Conservation (phyloP, 2,888 invertebrate species). For the Watsonalla cultraria region DNA sequence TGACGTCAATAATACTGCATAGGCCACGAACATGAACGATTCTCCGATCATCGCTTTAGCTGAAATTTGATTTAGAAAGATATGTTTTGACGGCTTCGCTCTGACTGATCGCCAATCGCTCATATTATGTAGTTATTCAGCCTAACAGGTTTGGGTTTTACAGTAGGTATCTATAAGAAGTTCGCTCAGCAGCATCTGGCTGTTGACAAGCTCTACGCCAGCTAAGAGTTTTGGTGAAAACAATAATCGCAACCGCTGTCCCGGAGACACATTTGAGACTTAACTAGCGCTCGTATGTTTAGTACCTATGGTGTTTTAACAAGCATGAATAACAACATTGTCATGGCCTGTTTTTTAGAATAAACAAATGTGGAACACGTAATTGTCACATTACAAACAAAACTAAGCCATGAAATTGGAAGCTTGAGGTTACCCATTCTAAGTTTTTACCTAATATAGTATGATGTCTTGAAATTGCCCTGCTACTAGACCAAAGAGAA, state of each 20-base stretch:
- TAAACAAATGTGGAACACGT: too few relatives aligned
- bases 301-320: constrained; percentile 1
- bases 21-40: too few relatives aligned
- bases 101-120: not conserved
- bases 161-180: not conserved
- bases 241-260: not conserved
- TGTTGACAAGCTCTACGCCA: not conserved
- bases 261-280: not conserved
- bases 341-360: not conserved
- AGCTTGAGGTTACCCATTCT: too few relatives aligned
- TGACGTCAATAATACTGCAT: too few relatives aligned
- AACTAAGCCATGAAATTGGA: too few relatives aligned
- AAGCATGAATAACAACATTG: constrained; percentile 1
- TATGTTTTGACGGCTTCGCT: not conserved
- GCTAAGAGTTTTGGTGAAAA: not conserved
- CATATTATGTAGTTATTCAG: not conserved
- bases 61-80: too few relatives aligned
- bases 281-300: not conserved
- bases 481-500: too few relatives aligned
- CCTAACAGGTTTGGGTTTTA: not conserved
- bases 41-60: too few relatives aligned
- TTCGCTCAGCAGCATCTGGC: not conserved
- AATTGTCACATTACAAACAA: too few relatives aligned
- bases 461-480: too few relatives aligned
- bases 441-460: too few relatives aligned